Evolutionary conservation across 2,113 vertebrate genomes (phyloP).

Genomic region (Ornithorhynchus anatinus): DNA sequence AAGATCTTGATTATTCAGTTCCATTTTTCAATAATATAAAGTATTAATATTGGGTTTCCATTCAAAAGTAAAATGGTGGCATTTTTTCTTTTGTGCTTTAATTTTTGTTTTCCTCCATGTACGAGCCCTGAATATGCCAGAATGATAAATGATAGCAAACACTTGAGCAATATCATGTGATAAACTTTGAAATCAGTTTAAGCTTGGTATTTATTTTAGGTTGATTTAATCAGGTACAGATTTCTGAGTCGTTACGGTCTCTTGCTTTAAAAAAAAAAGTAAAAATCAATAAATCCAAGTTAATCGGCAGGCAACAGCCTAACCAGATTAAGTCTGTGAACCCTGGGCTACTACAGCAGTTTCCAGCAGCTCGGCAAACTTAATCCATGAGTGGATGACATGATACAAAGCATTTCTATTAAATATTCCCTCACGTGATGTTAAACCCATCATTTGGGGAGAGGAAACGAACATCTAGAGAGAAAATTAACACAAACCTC

Average conservation of each 20-base stretch:
- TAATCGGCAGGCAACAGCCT: conserved; percentile 58
- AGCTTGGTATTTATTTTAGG: conserved; percentile 64
- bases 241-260: conserved; percentile 53
- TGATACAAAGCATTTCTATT: conserved; percentile 37
- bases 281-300: conserved; percentile 35
- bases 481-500: conserved; percentile 40
- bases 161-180: conserved; percentile 29
- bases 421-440: conserved; percentile 45
- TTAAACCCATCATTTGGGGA: conserved; percentile 47
- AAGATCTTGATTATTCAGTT: conserved; percentile 6
- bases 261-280: conserved; percentile 54
- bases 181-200: conserved; percentile 39
- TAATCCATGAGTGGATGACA: conserved; percentile 56
- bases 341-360: conserved; percentile 32
- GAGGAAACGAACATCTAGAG: conserved; percentile 41
- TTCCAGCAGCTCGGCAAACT: conserved; percentile 42
- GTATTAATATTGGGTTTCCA: background rate
- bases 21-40: conserved; percentile 11
- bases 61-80: conserved; percentile 9
- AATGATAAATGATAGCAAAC: background rate
- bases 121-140: background rate
- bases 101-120: conserved; percentile 15
- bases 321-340: conserved; percentile 68
- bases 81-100: background rate
- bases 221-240: conserved; percentile 54